A percentile compares a stretch with the other conserved stretches of the same genome.
Conservation (phyloP, 2,888 invertebrate genomes). For the Drosophila quinaria region DNA sequence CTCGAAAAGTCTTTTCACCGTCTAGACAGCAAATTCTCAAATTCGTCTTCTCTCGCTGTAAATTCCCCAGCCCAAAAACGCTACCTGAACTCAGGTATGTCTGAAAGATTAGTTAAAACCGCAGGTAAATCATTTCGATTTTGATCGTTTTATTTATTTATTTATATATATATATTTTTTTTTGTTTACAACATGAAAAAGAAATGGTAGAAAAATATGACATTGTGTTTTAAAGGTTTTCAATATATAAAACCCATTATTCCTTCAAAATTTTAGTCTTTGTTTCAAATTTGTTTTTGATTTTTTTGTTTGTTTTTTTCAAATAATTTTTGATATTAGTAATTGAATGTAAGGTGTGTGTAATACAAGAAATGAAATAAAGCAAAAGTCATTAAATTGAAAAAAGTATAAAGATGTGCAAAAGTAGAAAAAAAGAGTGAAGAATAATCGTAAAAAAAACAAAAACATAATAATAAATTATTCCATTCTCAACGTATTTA, state of each 20-base stretch:
- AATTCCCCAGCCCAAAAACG: neutral
- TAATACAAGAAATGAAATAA: constrained; percentile 34
- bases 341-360: constrained; percentile 41
- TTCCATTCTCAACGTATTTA: constrained; percentile 30
- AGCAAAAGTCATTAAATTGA: constrained; percentile 25
- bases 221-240: constrained; percentile 57
- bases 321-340: constrained; percentile 33
- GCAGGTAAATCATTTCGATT: constrained; percentile 29
- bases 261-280: constrained; percentile 70
- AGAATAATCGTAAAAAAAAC: constrained; percentile 42
- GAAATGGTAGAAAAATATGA: constrained; percentile 80
- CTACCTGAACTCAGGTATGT: constrained; percentile 15
- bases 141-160: constrained; percentile 34
- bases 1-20: constrained; percentile 1
- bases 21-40: constrained; percentile 8
- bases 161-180: constrained; percentile 27
- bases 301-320: constrained; percentile 18
- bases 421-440: constrained; percentile 9
- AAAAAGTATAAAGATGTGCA: constrained; percentile 21
- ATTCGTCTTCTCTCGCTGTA: neutral
- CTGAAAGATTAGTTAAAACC: neutral
- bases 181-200: constrained; percentile 80
- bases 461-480: constrained; percentile 59
- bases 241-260: constrained; percentile 64
- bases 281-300: constrained; percentile 49